Evolutionary conservation across 2,113 vertebrate species (phyloP), one percentile per base, ranked within the genome.

Genomic region (Ellobius talpinus): DNA sequence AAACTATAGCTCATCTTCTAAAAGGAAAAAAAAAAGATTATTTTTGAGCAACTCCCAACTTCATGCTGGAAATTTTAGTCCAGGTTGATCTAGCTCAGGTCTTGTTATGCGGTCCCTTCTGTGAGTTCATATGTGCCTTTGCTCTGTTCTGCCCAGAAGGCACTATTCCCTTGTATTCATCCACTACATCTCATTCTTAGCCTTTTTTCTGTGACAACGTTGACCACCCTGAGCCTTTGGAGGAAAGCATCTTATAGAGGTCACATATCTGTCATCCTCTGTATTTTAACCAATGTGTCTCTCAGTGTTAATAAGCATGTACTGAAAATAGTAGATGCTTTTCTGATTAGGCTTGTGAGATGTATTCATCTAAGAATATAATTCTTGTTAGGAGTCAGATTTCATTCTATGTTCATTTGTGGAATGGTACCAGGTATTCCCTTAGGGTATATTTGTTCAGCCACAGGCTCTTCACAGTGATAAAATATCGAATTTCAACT

Each of bases 11-110:
- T n/a, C 19, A 7, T 58, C 58, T 58, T 58, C 19, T 58, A 21
- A 58, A 58, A 58, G 55, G 17, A 58, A 58, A 58, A 58, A 58
- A 58, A 58, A 58, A 58, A 4, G 13, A 55, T 5, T 58, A 21
- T 58, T n/a, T 52, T 58, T 12, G 5, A 12, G 1, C 19, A 23
- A 36, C 13, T 13, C 36, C 11, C 6, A 3, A 3, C 3, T 7
- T 24, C 21, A 13, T 39, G 77, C 21, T 82, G 5, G 2, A 3
- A 82, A 58, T 58, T 82, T 55, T 58, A 19, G 19, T 39, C 36
- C 39, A 58, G 50, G 1, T 13, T 82, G 7, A 7, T 58, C 33
- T 81, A 13, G 12, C 52, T 24, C 50, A 24, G 10, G 9, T 36
- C 31, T 36, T 36, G 1, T 58, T 42, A 42, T 42, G 0, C 39